phyloP scores from a whole-genome alignment of 2,113 vertebrate genomes.

The Alosa alosa region DNA sequence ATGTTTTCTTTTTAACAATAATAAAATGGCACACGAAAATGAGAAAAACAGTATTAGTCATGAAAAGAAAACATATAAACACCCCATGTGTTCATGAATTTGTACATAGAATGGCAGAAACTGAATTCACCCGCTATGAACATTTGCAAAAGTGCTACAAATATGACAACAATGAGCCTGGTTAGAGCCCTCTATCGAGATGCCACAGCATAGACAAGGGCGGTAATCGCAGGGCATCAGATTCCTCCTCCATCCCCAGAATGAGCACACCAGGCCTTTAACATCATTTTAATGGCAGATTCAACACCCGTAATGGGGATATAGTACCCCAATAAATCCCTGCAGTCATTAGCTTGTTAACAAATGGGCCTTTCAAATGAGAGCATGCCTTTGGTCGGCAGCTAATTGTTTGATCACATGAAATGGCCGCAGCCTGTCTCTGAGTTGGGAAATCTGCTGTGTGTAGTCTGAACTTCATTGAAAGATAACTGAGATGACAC shows the following conservation, averaged over 20 bases:
- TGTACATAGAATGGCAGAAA: too few relatives aligned
- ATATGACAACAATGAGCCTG: too few relatives aligned
- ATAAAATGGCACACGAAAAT: too few relatives aligned
- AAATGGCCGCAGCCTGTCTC: background rate
- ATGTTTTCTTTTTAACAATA: too few relatives aligned
- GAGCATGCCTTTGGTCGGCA: slow-evolving; percentile 42
- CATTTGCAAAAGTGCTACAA: too few relatives aligned
- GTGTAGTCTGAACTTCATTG: background rate
- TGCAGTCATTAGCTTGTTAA: slow-evolving; percentile 49
- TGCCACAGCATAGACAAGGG: background rate
- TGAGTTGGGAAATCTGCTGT: background rate
- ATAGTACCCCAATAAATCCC: slow-evolving; percentile 49
- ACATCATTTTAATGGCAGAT: slow-evolving; percentile 40
- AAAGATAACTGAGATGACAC: background rate
- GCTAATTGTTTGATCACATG: slow-evolving; percentile 29
- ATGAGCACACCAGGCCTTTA: slow-evolving; percentile 35
- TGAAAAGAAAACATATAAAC: too few relatives aligned
- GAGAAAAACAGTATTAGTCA: too few relatives aligned
- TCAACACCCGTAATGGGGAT: slow-evolving; percentile 38
- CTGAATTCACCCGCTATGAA: too few relatives aligned
- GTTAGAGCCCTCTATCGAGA: background rate
- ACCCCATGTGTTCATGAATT: too few relatives aligned
- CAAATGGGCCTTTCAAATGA: slow-evolving; percentile 51
- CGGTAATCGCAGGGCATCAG: background rate
- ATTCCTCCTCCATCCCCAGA: background rate